phyloP scores from a whole-genome alignment of 2,888 invertebrate genomes.

The Drosophila histrio region DNA sequence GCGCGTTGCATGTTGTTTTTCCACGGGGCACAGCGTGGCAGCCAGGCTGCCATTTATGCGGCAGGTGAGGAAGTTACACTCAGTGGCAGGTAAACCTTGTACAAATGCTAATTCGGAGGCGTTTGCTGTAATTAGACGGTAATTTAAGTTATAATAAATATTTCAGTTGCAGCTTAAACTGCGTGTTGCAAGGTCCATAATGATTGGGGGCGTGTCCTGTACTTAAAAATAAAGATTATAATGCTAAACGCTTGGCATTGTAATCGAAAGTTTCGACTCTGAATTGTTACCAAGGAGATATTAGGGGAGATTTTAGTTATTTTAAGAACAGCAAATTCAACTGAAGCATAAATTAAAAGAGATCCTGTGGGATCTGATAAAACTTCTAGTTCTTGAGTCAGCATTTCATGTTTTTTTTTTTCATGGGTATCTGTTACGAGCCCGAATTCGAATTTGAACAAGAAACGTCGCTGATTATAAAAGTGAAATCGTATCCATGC shows the following conservation, averaged over 20 bases:
- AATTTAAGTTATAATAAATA: slow-evolving; percentile 81
- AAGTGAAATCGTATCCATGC: slow-evolving; percentile 81
- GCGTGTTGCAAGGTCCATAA: background rate
- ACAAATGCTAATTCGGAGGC: slow-evolving; percentile 73
- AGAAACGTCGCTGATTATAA: slow-evolving; percentile 42
- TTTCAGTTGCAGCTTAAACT: slow-evolving; percentile 66
- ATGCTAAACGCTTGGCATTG: slow-evolving; percentile 2
- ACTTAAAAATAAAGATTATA: slow-evolving; percentile 7
- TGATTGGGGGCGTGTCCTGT: slow-evolving; percentile 17
- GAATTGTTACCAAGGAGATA: slow-evolving; percentile 10
- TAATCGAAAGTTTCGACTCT: slow-evolving; percentile 6
- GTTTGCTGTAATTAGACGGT: slow-evolving; percentile 80
- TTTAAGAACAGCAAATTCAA: background rate
- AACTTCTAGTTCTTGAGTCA: background rate
- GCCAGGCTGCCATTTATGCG: no score
- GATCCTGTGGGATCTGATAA: background rate
- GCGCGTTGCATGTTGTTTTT: slow-evolving; percentile 62
- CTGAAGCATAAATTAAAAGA: background rate
- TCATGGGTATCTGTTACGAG: slow-evolving; percentile 32
- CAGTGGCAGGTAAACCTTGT: slow-evolving; percentile 59
- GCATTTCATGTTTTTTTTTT: background rate
- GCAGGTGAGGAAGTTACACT: background rate
- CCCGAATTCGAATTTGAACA: background rate
- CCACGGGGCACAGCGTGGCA: slow-evolving; percentile 22
- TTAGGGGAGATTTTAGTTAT: background rate